Conservation (phyloP, 2,797 vertebrate species). For the Pseudochirops corinnae region DNA sequence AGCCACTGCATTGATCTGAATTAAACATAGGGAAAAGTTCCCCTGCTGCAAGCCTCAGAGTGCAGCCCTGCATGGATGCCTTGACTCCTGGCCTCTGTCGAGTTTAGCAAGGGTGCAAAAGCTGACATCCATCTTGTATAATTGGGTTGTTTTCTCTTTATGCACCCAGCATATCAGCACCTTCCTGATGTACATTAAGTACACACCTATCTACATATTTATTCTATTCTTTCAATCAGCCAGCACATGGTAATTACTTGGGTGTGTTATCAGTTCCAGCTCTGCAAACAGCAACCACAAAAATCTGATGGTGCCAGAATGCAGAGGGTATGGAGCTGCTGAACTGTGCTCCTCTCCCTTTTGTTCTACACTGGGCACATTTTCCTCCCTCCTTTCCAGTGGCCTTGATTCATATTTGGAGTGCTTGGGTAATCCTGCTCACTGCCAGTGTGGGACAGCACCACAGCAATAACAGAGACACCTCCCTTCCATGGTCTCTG, state of each 20-base stretch:
- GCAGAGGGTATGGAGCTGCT: neutral
- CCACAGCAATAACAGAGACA: neutral
- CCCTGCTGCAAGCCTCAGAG: neutral
- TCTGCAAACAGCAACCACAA: neutral
- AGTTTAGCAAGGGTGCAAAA: fast-evolving
- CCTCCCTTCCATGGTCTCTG: neutral
- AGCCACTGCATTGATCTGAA: conserved; percentile 19
- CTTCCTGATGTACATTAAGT: neutral
- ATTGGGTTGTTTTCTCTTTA: conserved; percentile 1
- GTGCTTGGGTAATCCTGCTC: neutral
- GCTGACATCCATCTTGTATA: neutral
- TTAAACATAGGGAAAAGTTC: conserved; percentile 22
- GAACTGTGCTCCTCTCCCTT: neutral
- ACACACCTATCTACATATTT: neutral
- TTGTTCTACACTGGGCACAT: neutral
- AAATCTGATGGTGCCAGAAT: neutral
- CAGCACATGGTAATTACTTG: neutral
- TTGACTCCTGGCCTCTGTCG: neutral
- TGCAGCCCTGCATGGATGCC: neutral
- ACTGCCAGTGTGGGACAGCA: neutral
- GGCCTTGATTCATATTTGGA: neutral
- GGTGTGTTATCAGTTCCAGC: neutral
- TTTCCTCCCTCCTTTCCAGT: neutral
- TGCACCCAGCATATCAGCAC: neutral
- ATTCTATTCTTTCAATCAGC: conserved; percentile 4